Evolutionary conservation across 2,888 invertebrate species (phyloP).

Genomic region (Euproctis similis): DNA sequence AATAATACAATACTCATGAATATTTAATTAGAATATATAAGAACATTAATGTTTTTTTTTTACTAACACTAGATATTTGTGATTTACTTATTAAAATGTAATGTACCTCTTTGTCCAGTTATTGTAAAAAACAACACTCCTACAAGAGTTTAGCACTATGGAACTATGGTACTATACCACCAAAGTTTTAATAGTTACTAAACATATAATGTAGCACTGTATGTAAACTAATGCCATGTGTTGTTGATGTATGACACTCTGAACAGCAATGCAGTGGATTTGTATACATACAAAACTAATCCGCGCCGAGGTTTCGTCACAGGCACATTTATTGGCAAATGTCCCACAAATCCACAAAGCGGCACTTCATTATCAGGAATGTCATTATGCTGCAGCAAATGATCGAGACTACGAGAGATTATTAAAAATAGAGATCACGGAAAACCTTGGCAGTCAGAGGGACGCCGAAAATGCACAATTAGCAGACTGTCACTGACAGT

Average conservation of each 20-base stretch:
- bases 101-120: too few relatives aligned
- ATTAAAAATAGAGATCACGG: conserved; percentile 70
- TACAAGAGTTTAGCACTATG: too few relatives aligned
- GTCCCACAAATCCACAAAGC: conserved; percentile 67
- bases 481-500: conserved; percentile 34
- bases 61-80: too few relatives aligned
- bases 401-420: conserved; percentile 55
- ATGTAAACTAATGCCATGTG: conserved; percentile 23
- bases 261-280: conserved; percentile 37
- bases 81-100: too few relatives aligned
- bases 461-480: conserved; percentile 44
- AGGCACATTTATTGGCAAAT: conserved; percentile 68
- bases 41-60: too few relatives aligned
- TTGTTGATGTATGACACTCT: conserved; percentile 24
- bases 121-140: too few relatives aligned
- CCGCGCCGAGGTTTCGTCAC: conserved; percentile 55
- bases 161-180: conserved; percentile 7
- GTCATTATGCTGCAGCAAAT: conserved; percentile 69
- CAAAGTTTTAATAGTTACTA: neutral
- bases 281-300: conserved; percentile 60
- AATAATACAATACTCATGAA: conserved; percentile 18
- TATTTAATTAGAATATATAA: conserved; percentile 14
- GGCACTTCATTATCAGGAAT: conserved; percentile 71
- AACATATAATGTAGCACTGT: conserved; percentile 3
- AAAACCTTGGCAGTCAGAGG: conserved; percentile 54